These are phyloP conservation scores for Drosophila nigricruria DNA, from an alignment of 2,888 invertebrate genomes.

Conservation along the genomic window DNA sequence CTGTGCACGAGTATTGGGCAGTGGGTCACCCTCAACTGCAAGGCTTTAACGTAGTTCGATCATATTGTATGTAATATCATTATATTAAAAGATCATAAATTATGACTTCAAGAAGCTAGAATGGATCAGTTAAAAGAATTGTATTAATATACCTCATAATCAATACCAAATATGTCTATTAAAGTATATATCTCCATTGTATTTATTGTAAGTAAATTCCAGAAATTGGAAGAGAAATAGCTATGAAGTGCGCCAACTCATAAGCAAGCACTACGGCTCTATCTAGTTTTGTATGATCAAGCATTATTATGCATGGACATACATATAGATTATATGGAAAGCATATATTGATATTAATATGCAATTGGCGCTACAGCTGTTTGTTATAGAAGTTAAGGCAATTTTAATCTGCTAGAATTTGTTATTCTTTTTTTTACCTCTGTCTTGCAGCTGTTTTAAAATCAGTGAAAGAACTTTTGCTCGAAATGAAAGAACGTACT, in stretches of 20 bases:
- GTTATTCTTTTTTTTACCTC: not conserved
- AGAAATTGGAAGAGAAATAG: not conserved
- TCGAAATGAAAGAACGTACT: too few species aligned
- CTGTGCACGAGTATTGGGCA: not conserved
- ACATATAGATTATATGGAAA: not conserved
- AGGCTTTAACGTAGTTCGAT: not conserved
- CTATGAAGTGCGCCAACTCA: not conserved
- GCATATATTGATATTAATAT: constrained; percentile 8
- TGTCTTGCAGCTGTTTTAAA: constrained; percentile 31
- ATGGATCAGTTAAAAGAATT: not conserved
- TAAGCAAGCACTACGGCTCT: too few species aligned
- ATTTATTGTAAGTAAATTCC: not conserved
- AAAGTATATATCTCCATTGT: too few species aligned
- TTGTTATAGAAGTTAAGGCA: not conserved
- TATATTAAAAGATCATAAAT: not conserved
- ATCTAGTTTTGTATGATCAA: not conserved
- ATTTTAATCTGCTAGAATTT: not conserved
- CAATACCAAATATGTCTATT: not conserved
- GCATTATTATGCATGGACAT: not conserved
- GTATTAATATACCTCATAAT: too few species aligned
- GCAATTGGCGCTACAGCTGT: constrained; percentile 31
- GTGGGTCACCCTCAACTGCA: not conserved
- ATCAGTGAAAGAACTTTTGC: not conserved
- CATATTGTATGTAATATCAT: not conserved
- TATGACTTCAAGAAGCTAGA: not conserved